Evolutionary conservation across 2,797 vertebrate genomes (phyloP), one percentile per base, ranked within the genome.

Genomic region (Propithecus perrieri): DNA sequence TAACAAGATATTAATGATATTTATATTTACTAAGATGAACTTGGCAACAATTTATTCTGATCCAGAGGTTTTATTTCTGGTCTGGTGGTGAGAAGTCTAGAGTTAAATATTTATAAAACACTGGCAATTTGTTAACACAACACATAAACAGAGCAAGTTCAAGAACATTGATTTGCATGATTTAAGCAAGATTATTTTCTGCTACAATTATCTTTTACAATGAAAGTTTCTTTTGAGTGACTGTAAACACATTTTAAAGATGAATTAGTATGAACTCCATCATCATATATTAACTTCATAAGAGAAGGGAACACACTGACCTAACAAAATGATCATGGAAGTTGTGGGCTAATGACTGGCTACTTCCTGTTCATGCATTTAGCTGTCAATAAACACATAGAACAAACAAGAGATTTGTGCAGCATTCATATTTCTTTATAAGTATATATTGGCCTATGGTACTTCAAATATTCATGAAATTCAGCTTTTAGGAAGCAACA

Each of bases 101-200:
- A 87, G 28, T 74, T 90, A 94, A 96, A 94, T 95, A 80, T 88
- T 85, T 91, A 22, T 85, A 84, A 92, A 94, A 81, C 67, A 53
- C 24, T 28, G 61, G n/a, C 48, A 85, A 1, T 94, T 78, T 75
- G 17, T 55, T 85, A 87, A 79, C 2, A 67, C 5, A 76, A 48
- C 8, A 76, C 18, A 90, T 81, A 48, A 95, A 88, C 14, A 30
- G 85, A 61, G 1, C 38, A 85, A 85, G 43, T 95, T 76, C 26
- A 92, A 85, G 43, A 67, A 65, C 33, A 76, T 11, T 88, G 26
- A 91, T 91, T 72, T 96, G 35, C 89, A 63, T 88, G 67, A 91
- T 30, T 92, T 55, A 24, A 57, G 41, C 18, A 50, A 85, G 41
- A 24, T 33, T 35, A 59, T 85, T 92, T 91, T 87, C 53, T 85